Base-by-base conservation (phyloP, 2,888 invertebrate species). In the Theodoxus fluviatilis region DNA sequence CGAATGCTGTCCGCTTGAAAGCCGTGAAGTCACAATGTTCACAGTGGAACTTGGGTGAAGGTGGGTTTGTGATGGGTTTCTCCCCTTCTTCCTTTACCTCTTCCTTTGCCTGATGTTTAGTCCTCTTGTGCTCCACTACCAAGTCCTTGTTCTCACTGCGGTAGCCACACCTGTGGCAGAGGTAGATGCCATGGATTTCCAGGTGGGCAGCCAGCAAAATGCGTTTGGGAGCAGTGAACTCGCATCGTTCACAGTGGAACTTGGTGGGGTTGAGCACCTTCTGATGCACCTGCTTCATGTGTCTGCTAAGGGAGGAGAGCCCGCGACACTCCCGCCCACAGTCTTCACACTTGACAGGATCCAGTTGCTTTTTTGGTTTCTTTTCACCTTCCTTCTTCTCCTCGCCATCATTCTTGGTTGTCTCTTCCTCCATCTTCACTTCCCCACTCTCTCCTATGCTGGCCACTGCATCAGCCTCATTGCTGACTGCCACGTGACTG, bases 201-300 rank as follows among this genome's bases (percentile, higher is more conserved):
- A 84, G 76, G 73, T 86, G 86, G 43, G 82, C 80, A 37, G 81
- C 80, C 18, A 86, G 77, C 67, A 83, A 78, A 55, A 83, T 81
- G 67, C 84, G 79, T 74, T 84, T 83, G 38, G 81, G 80, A 64
- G 83, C 81, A 31, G 72, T 72, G 40, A 72, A 74, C 28, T 69
- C 67, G 57, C 74, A 74, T 35, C 35, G 35, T 59, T 59, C n/a
- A 9, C 61, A 35, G n/a, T n/a, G n/a, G n/a, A n/a, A n/a, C n/a
- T n/a, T n/a, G n/a, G 75, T 73, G 69, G 73, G 71, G 59, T 69
- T 63, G 18, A 70, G 67, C 6, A 71, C 71, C 28, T 73, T 57
- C 71, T 73, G 71, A 64, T 76, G 76, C 37, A 74, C 70, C 38
- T 73, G 73, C 65, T 74, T 75, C 71, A 76, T 71, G 68, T 76